Base-by-base conservation (phyloP, 2,797 vertebrate species). In the Poeciliopsis gracilis region DNA sequence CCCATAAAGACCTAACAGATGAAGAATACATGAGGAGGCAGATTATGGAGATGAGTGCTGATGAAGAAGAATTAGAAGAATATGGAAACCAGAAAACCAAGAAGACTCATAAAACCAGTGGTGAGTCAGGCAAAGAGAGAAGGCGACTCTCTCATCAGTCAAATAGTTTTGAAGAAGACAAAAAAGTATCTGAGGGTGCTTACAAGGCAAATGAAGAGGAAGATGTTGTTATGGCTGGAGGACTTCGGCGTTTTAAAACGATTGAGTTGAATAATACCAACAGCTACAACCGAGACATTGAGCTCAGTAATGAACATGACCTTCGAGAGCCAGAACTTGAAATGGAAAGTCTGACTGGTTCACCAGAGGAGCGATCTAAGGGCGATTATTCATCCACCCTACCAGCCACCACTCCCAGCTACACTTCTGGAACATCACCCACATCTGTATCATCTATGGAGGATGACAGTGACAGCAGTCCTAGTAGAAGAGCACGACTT, bases 401-500 rank as follows among this genome's bases (percentile, higher is more conserved):
- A 80, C 99, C 99, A 0, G 97, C 99, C 78, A 99, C 99, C 30
- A 99, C 98, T 0, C 97, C 99, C 73, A 99, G 98, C 89, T 99
- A 99, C 88, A 99, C 98, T 5, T 99, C 98, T 0, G 99, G 99
- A 87, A 99, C 99, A 66, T 99, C 99, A 0, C 98, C 99, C 77
- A 99, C 98, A 63, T 99, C 98, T 81, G 96, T 99, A 86, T 99
- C 99, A 30, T 99, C 98, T 0, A 96, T 99, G 87, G 99, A 99
- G 88, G 99, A 99, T 90, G 99, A 99, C 85, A 99, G 99, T 0
- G 99, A 99, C 90, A 99, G 99, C 92, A 99, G 99, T 87, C 99
- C 99, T 33, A 99, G 99, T 93, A 97, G 98, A 75, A 94, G 98
- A 80, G 98, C 99, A 86, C 96, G 97, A 77, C 95, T 99, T 2